phyloP scores from a whole-genome alignment of 2,113 vertebrate species.

The Gymnarchus niloticus region DNA sequence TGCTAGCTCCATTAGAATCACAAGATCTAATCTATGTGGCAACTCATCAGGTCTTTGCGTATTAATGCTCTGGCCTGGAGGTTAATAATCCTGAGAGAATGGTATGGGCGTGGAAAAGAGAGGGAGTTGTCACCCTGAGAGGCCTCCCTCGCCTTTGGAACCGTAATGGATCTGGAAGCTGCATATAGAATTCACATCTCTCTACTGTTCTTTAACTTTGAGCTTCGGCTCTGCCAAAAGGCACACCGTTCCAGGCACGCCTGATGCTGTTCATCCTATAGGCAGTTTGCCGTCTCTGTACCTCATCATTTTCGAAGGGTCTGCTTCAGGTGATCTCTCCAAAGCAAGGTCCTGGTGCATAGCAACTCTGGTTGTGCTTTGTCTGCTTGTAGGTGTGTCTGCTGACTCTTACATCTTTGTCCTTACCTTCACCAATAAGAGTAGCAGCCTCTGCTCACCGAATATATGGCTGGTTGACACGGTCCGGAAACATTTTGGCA shows the following conservation, averaged over 20 bases:
- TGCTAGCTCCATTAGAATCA: conserved; percentile 76
- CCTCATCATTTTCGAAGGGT: neutral
- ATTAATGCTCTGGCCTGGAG: conserved; percentile 51
- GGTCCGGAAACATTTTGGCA: neutral
- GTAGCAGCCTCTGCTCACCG: conserved; percentile 26
- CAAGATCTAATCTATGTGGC: conserved; percentile 60
- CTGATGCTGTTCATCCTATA: neutral
- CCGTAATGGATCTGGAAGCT: neutral
- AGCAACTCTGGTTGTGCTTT: neutral
- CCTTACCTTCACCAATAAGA: conserved; percentile 31
- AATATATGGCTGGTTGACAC: conserved; percentile 3
- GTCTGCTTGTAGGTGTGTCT: neutral
- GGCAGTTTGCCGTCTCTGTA: too few species aligned
- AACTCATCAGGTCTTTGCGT: conserved; percentile 65
- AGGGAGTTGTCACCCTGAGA: conserved; percentile 34
- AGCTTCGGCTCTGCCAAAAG: neutral
- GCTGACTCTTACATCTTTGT: neutral
- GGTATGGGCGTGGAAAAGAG: conserved; percentile 46
- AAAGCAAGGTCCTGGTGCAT: neutral
- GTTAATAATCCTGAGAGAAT: conserved; percentile 52
- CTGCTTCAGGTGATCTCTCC: neutral
- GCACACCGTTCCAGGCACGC: too few species aligned
- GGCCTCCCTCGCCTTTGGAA: conserved; percentile 21
- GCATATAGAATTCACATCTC: neutral
- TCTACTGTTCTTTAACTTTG: neutral